Percentiles rank a stretch among this genome's conserved stretches.
Conservation (phyloP, 2,888 invertebrate species). For the Troilus luridus region DNA sequence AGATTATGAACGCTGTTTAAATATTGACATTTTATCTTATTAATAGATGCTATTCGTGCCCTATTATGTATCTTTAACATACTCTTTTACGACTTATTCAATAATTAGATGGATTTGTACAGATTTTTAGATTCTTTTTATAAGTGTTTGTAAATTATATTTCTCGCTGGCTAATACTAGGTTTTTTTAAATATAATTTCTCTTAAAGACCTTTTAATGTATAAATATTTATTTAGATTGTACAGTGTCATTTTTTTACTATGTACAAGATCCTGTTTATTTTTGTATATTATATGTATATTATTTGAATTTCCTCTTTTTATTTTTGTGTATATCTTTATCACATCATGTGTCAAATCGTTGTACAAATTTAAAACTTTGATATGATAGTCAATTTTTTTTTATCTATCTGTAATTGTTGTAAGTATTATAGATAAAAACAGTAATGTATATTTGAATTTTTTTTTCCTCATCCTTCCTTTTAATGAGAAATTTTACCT, state of each 20-base stretch:
- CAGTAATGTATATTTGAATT: not conserved
- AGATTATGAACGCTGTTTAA: not conserved
- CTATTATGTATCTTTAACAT: not conserved
- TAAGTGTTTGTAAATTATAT: slow-evolving; percentile 41
- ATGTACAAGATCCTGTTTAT: slow-evolving; percentile 58
- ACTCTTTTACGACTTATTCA: not conserved
- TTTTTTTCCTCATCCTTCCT: not conserved
- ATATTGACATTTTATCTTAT: slow-evolving; percentile 3
- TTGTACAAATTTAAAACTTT: slow-evolving; percentile 52
- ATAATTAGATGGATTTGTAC: slow-evolving; percentile 31
- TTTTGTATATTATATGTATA: slow-evolving; percentile 59
- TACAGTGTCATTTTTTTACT: slow-evolving; percentile 59
- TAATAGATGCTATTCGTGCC: not conserved
- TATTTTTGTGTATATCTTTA: slow-evolving; percentile 51
- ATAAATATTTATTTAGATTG: slow-evolving; percentile 61
- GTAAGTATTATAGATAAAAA: slow-evolving; percentile 56
- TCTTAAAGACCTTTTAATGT: slow-evolving; percentile 59
- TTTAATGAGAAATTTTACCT: not conserved
- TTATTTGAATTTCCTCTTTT: slow-evolving; percentile 54
- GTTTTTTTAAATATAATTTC: slow-evolving; percentile 51
- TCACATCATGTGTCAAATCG: slow-evolving; percentile 52
- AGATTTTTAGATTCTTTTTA: slow-evolving; percentile 46
- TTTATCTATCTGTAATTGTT: slow-evolving; percentile 55
- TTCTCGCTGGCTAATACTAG: not conserved
- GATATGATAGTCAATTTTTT: slow-evolving; percentile 56